Evolutionary conservation across 2,888 invertebrate species (phyloP).

Genomic region (Stenotaenia linearis): DNA sequence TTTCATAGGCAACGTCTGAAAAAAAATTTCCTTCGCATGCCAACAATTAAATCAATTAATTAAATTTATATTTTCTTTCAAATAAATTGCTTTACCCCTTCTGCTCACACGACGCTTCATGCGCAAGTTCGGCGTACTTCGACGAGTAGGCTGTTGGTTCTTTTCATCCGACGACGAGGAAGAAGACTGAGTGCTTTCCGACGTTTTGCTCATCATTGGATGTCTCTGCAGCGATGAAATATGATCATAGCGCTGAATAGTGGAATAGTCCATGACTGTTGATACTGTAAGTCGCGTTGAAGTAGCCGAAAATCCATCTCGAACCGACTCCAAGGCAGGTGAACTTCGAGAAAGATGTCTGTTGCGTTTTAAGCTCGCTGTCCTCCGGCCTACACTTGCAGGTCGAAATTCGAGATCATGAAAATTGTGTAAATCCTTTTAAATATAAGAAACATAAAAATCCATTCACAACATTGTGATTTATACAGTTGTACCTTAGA

Average conservation of each 20-base stretch:
- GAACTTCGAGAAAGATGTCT: slow-evolving; percentile 30
- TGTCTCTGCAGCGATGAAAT: not conserved
- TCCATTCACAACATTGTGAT: too few relatives aligned
- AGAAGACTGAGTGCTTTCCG: slow-evolving; percentile 27
- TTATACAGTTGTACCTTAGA: not conserved
- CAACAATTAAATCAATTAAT: not conserved
- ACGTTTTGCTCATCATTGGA: slow-evolving; percentile 28
- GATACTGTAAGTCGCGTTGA: slow-evolving; percentile 30
- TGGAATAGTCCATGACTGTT: slow-evolving; percentile 27
- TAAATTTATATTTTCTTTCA: not conserved
- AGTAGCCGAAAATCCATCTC: slow-evolving; percentile 27
- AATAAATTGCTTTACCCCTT: slow-evolving; percentile 3
- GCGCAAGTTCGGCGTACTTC: slow-evolving; percentile 29
- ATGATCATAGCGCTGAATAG: slow-evolving; percentile 28
- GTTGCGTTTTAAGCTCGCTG: slow-evolving; percentile 29
- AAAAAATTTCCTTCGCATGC: not conserved
- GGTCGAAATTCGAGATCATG: slow-evolving; percentile 21
- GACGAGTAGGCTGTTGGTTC: slow-evolving; percentile 21
- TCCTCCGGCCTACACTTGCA: slow-evolving; percentile 7
- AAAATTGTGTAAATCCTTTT: slow-evolving; percentile 12
- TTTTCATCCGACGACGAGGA: slow-evolving; percentile 29
- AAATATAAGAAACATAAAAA: not conserved
- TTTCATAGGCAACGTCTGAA: slow-evolving; percentile 30
- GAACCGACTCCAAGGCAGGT: slow-evolving; percentile 17
- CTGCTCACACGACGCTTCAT: slow-evolving; percentile 28